Percentiles rank a stretch among this genome's conserved stretches.
These are phyloP conservation scores for Seira sanloemensis DNA, from an alignment of 2,888 invertebrate genomes.

Conservation along the genomic window DNA sequence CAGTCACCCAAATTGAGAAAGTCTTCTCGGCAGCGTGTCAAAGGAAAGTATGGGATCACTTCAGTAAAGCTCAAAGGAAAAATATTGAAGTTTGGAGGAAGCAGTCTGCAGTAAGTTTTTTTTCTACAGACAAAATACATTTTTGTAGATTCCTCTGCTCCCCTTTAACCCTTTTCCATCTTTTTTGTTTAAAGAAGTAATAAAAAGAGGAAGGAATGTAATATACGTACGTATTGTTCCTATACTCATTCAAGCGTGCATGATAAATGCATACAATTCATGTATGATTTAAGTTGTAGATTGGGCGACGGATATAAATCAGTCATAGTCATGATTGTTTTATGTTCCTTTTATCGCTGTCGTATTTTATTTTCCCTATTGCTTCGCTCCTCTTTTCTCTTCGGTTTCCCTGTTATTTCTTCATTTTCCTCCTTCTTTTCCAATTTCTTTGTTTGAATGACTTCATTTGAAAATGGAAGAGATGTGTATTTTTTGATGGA, in stretches of 20 bases:
- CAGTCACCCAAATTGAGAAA: constrained; percentile 99
- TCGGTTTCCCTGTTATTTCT: not conserved
- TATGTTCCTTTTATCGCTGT: constrained; percentile 47
- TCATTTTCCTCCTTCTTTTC: not conserved
- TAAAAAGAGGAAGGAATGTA: no score
- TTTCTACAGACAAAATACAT: no score
- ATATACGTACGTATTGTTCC: no score
- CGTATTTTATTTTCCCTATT: not conserved
- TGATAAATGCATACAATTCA: constrained; percentile 48
- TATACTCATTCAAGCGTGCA: constrained; percentile 53
- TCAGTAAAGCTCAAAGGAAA: constrained; percentile 99
- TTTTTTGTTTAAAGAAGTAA: no score
- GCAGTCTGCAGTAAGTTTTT: constrained; percentile 91
- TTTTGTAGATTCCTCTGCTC: not conserved
- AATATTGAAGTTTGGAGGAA: constrained; percentile 99
- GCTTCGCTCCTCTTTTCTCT: not conserved
- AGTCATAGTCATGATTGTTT: constrained; percentile 59
- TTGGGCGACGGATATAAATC: constrained; percentile 45
- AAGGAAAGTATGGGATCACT: constrained; percentile 99
- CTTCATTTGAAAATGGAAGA: not conserved
- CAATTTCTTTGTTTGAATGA: constrained; percentile 23
- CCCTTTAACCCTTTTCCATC: no score
- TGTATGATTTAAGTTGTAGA: constrained; percentile 36
- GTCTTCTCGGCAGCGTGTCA: constrained; percentile 96
- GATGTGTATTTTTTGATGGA: not conserved